These are phyloP conservation scores for Patella caerulea DNA, from an alignment of 2,888 invertebrate genomes.

Conservation along the genomic window DNA sequence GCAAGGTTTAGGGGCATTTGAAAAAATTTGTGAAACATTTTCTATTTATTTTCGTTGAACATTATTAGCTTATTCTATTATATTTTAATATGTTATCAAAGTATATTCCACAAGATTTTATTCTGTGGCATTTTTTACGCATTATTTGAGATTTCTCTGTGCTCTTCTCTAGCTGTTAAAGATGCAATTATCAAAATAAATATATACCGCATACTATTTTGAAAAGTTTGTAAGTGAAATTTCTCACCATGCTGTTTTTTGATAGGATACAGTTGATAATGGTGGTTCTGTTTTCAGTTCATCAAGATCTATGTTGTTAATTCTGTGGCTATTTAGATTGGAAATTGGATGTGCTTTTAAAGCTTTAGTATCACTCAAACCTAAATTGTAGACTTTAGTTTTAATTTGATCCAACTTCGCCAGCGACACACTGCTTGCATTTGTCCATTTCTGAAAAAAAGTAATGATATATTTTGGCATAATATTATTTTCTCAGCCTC, in stretches of 20 bases:
- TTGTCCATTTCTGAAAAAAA: conserved; percentile 57
- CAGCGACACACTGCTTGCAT: conserved; percentile 50
- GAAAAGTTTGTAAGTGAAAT: no score
- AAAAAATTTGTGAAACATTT: no score
- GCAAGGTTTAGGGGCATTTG: no score
- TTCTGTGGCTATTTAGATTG: conserved; percentile 29
- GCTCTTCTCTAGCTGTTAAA: no score
- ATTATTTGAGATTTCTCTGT: no score
- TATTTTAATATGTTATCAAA: no score
- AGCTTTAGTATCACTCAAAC: conserved; percentile 45
- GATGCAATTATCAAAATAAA: no score
- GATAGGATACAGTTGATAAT: conserved; percentile 37
- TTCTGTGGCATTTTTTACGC: no score
- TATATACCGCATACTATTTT: no score
- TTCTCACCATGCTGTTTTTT: conserved; percentile 43
- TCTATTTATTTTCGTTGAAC: no score
- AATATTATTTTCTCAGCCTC: conserved; percentile 2
- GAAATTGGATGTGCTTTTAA: conserved; percentile 43
- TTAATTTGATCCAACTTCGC: conserved; percentile 57
- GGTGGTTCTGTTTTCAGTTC: conserved; percentile 42
- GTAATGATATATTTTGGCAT: conserved; percentile 7
- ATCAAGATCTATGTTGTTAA: conserved; percentile 12
- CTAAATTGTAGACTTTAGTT: conserved; percentile 60
- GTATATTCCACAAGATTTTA: no score
- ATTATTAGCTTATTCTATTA: no score